phyloP scores from a whole-genome alignment of 1,140 invertebrate species.

The Drosophila burlai region DNA sequence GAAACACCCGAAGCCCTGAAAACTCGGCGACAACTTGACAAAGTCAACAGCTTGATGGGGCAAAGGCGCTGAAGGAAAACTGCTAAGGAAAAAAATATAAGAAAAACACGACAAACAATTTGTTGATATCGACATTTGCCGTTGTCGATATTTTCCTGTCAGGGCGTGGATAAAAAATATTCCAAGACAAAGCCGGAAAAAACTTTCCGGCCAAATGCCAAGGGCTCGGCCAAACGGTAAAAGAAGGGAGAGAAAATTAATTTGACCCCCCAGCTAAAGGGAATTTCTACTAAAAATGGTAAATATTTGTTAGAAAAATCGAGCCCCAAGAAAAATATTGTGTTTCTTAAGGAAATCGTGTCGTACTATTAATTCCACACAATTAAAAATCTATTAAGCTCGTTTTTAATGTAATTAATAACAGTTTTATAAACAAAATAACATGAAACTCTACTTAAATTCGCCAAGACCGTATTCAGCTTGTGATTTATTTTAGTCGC shows the following conservation, averaged over 20 bases:
- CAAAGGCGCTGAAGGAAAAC: slow-evolving; percentile 17
- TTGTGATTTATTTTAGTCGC: neutral
- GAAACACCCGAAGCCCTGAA: slow-evolving; percentile 34
- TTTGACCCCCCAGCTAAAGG: slow-evolving; percentile 8
- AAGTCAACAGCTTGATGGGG: slow-evolving; percentile 60
- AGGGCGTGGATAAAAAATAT: slow-evolving; percentile 17
- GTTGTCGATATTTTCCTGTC: slow-evolving; percentile 63
- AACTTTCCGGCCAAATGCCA: slow-evolving; percentile 61
- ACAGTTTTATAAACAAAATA: neutral
- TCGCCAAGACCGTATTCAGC: neutral
- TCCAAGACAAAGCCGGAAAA: slow-evolving; percentile 41
- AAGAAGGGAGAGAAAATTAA: slow-evolving; percentile 15
- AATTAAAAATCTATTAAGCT: too few relatives aligned
- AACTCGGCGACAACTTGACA: slow-evolving; percentile 59
- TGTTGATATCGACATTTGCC: slow-evolving; percentile 62
- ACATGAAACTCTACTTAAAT: neutral
- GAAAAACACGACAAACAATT: slow-evolving; percentile 58
- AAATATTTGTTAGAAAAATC: slow-evolving; percentile 12
- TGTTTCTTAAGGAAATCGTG: neutral
- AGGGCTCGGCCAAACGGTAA: slow-evolving; percentile 47
- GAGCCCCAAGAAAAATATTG: neutral
- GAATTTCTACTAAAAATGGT: slow-evolving; percentile 13
- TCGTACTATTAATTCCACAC: too few relatives aligned
- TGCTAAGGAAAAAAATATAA: slow-evolving; percentile 12
- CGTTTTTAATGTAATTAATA: neutral